Percentiles rank a stretch among this genome's conserved stretches.
These are phyloP conservation scores for Mesoligia furuncula DNA, from an alignment of 2,888 invertebrate genomes.

Conservation along the genomic window DNA sequence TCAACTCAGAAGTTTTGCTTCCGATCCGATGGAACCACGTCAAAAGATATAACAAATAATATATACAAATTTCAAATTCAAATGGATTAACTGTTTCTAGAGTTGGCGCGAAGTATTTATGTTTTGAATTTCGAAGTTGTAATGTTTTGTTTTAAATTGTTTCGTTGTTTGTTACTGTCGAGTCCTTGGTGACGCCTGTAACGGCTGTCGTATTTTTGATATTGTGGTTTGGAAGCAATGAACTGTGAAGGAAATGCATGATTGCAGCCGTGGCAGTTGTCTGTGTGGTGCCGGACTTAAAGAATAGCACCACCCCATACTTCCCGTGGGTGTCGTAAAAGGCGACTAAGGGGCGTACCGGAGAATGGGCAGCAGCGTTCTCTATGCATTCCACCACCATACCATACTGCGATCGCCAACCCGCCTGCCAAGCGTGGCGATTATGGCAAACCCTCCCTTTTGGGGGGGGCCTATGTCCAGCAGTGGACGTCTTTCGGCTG, in stretches of 20 bases:
- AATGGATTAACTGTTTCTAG: constrained; percentile 62
- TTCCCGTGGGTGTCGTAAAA: too few species aligned
- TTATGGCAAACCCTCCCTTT: too few species aligned
- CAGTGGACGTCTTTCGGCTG: too few species aligned
- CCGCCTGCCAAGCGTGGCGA: too few species aligned
- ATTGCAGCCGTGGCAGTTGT: neutral
- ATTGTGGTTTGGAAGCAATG: neutral
- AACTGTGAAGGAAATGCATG: too few species aligned
- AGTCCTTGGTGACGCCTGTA: neutral
- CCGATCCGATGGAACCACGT: constrained; percentile 72
- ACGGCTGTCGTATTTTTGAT: neutral
- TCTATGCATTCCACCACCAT: too few species aligned
- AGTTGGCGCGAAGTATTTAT: constrained; percentile 51
- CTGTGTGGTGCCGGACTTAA: too few species aligned
- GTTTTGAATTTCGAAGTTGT: constrained; percentile 52
- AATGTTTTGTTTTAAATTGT: constrained; percentile 37
- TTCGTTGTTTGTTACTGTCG: constrained; percentile 30
- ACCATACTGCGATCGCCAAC: too few species aligned
- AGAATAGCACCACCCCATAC: too few species aligned
- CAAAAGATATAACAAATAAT: constrained; percentile 67
- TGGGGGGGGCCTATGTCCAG: too few species aligned
- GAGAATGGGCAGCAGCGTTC: too few species aligned
- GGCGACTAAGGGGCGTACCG: too few species aligned
- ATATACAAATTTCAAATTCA: constrained; percentile 59
- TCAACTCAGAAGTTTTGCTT: constrained; percentile 66